Evolutionary conservation across 2,888 invertebrate genomes (phyloP), one percentile per base, ranked within the genome.

Genomic region (Branchipolynoe longqiensis): DNA sequence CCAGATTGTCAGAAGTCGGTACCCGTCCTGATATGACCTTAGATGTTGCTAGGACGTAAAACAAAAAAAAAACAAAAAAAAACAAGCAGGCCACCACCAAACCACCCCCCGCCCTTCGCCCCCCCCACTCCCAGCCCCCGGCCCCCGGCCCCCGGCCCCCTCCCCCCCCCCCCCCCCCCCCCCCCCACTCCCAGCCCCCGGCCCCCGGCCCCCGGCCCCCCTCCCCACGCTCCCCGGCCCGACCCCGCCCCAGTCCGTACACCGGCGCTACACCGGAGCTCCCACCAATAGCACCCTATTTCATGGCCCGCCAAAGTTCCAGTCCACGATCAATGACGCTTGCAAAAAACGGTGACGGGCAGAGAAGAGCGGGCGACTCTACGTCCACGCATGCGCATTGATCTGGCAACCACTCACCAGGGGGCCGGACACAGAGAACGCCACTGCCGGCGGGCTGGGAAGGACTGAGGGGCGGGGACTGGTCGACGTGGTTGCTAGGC

Each of bases 291-390:
- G 25, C 3, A 38, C 22, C 36, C 38, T 33, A 69, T 69, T 69
- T 69, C 36, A 69, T 33, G 38, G 69, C 36, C 12, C 36, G 36
- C 33, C 69, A 69, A 69, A 69, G 69, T 69, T 69, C 36, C 69
- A 69, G 69, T 69, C 69, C 33, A 38, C 69, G 38, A 69, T 69
- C 69, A 69, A 69, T 69, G 69, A 38, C 36, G 69, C 69, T 38
- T 69, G 69, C 33, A 69, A 69, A 69, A 69, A 38, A 38, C n/a
- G 69, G 69, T 33, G 38, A 62, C 31, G 33, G 38, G 33, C 33
- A 69, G 69, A 69, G 69, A 69, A 69, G 25, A 25, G 62, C 62
- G 12, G 69, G 69, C 18, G 36, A 69, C 36, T 33, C 36, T 22
- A 14, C 69, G 69, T 38, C 69, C 38, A 33, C 36, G 69, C 69